These are phyloP conservation scores for Crypturellus tataupa DNA, from an alignment of 2,797 vertebrate species.

Conservation along the genomic window DNA sequence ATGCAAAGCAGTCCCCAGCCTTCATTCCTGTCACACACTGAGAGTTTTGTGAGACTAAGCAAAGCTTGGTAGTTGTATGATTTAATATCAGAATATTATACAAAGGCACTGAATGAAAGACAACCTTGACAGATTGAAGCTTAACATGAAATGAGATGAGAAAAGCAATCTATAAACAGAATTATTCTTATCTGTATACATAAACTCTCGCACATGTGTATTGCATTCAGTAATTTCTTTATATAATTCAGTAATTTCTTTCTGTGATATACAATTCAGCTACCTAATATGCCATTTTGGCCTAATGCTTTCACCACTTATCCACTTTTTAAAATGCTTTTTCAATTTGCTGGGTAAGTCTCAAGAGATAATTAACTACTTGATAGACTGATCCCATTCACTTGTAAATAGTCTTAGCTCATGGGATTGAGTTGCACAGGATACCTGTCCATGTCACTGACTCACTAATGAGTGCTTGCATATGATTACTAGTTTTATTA, in stretches of 20 bases:
- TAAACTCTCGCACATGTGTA: not conserved
- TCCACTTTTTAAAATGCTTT: slow-evolving; percentile 24
- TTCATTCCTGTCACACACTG: slow-evolving; percentile 6
- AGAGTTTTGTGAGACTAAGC: slow-evolving; percentile 22
- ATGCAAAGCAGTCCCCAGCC: slow-evolving; percentile 7
- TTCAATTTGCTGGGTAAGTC: not conserved
- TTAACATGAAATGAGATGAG: slow-evolving; percentile 48
- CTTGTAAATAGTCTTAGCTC: not conserved
- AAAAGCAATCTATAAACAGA: not conserved
- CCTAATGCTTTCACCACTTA: not conserved
- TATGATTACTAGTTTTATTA: slow-evolving; percentile 12
- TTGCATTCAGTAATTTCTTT: not conserved
- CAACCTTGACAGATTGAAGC: slow-evolving; percentile 10
- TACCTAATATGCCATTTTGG: not conserved
- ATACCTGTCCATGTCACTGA: not conserved
- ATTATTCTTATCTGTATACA: not conserved
- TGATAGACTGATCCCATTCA: not conserved
- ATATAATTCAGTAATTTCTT: not conserved
- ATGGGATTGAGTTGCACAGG: not conserved
- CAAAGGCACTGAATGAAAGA: slow-evolving; percentile 9
- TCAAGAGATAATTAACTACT: not conserved
- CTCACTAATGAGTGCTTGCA: not conserved
- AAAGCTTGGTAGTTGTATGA: slow-evolving; percentile 17
- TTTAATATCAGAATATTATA: slow-evolving; percentile 11
- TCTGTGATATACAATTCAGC: not conserved